Conservation (phyloP, 2,113 vertebrate genomes). For the Pelodiscus sinensis region DNA sequence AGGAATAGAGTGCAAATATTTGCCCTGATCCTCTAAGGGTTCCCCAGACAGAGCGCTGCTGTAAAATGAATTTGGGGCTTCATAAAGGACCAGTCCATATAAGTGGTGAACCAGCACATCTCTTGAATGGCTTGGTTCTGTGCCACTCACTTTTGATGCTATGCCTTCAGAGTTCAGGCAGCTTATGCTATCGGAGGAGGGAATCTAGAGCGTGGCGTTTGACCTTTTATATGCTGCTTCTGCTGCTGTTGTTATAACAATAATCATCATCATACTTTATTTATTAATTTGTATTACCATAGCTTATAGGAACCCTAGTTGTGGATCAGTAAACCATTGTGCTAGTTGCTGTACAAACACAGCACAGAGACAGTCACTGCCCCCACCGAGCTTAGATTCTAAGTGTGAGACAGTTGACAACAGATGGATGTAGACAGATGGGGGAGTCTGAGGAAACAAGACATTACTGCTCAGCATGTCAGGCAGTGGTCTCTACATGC, state of each 20-base stretch:
- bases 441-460: too few species aligned
- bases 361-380: too few species aligned
- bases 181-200: background rate
- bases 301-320: too few species aligned
- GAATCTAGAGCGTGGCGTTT: background rate
- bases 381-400: too few species aligned
- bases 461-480: too few species aligned
- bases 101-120: background rate
- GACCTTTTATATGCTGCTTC: background rate
- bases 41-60: background rate
- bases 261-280: too few species aligned
- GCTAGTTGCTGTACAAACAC: too few species aligned
- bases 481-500: too few species aligned
- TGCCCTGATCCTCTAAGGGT: background rate
- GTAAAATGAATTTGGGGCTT: background rate
- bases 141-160: background rate
- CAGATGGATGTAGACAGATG: too few species aligned
- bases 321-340: too few species aligned
- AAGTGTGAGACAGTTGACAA: too few species aligned
- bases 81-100: fast-evolving
- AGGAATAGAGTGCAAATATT: background rate
- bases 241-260: too few species aligned
- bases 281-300: background rate
- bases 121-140: background rate
- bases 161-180: background rate